Conservation (phyloP, 1,140 invertebrate genomes). For the Yoshiicerus persimilis region DNA sequence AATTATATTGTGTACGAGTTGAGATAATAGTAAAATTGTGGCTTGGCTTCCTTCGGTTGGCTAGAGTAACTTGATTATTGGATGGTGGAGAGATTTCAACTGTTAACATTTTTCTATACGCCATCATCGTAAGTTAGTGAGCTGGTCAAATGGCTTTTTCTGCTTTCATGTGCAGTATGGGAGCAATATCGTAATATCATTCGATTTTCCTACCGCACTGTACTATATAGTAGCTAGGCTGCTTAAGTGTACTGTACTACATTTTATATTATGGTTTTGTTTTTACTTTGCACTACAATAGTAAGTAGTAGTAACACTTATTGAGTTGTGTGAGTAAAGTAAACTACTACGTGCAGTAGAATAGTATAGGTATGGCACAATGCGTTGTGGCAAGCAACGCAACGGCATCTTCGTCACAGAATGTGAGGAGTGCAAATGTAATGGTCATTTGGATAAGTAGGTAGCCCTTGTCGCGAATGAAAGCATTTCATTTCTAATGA, state of each 20-base stretch:
- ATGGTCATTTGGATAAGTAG: slow-evolving; percentile 40
- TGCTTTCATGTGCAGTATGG: not conserved
- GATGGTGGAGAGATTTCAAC: not conserved
- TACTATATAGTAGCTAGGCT: not conserved
- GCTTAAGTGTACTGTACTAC: not conserved
- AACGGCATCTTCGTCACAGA: slow-evolving; percentile 31
- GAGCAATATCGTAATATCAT: not conserved
- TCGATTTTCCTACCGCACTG: not conserved
- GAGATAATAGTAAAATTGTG: not conserved
- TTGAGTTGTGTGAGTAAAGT: not conserved
- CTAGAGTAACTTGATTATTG: not conserved
- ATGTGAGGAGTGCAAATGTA: slow-evolving; percentile 22
- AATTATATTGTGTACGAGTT: not conserved
- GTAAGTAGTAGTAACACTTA: not conserved
- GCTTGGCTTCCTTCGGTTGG: not conserved
- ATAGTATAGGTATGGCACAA: not conserved
- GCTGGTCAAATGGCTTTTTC: not conserved
- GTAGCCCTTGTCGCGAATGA: slow-evolving; percentile 23
- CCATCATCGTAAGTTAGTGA: not conserved
- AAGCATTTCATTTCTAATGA: slow-evolving; percentile 3
- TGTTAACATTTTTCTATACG: not conserved
- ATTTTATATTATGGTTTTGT: not conserved
- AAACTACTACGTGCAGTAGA: not conserved
- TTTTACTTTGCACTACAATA: not conserved
- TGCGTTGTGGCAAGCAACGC: not conserved